Base-by-base conservation (phyloP, 2,888 invertebrate species). In the Geotrupes spiniger region DNA sequence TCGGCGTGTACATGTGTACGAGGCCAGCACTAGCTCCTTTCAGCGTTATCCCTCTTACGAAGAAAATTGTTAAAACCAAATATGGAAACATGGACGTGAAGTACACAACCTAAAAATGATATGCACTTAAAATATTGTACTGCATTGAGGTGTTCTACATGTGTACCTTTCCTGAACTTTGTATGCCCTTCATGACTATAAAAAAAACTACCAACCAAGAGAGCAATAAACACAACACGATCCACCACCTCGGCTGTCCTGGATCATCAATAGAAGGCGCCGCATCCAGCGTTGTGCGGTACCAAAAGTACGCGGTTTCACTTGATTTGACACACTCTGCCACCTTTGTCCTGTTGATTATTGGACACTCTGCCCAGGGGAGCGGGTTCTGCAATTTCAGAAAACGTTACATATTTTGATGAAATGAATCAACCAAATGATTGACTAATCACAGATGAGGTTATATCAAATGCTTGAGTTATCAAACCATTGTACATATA, bases 1-100 rank as follows among this genome's bases (percentile, higher is more conserved):
- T 92, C 8, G 94, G 94, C 51, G 88, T 91, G 66, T 92, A 89
- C 93, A 94, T 92, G 70, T 94, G 92, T 52, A 83, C 79, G 49
- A 94, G 78, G 12, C 94, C 94, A 41, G 86, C 90, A 52, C 86
- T 79, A 4, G 94, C 92, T 11, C 94, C 94, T 43, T 88, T 85
- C 57, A 95, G 73, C 8, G 92, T 92, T 58, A 95, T 84, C 36
- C 93, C 94, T 45, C 94, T 80, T 56, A 93, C 78, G 76, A 96
- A 93, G 81, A 96, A 96, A 66, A 95, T 93, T 25, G 94, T 92
- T 60, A 96, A 81, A 57, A 96, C 95, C 50, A 88, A 75, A 75
- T 96, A 96, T 1, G 96, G 96, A 73, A 96, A 96, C 67, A 95
- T 81, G 1, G 96, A 95, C 8, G 96, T 96, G 74, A 96, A 91